Base-by-base conservation (phyloP, 2,888 invertebrate species). In the Stictocephala bisonia region DNA sequence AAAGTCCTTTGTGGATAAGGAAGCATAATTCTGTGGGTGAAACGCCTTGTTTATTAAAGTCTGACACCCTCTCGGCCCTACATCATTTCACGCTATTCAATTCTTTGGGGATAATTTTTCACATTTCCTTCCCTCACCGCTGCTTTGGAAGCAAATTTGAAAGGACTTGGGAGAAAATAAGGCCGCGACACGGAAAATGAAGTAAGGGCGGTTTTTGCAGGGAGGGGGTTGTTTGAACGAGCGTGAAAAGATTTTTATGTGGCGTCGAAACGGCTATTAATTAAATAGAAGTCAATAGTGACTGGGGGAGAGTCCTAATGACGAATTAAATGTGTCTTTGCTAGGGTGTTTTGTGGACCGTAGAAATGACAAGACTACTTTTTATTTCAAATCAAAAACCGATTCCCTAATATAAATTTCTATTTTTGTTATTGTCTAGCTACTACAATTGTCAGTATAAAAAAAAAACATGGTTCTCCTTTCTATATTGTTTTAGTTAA, bases 191-290 rank as follows among this genome's bases (percentile, higher is more conserved):
- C 29, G 31, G 68, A 68, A 68, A 68, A 51, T 29, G 51, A 68
- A 68, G 68, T 68, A 51, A 6, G 53, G 40, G 29, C 26, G n/a
- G n/a, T n/a, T n/a, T n/a, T n/a, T n/a, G n/a, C n/a, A n/a, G n/a
- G n/a, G n/a, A n/a, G n/a, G 67, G 50, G 29, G 13, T 15, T 24
- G 58, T 26, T 69, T 58, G 35, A 53, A 29, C 31, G 68, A 51
- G 35, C 31, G 51, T 31, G 68, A 51, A 69, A 51, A 69, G 69
- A 69, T 69, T 69, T 69, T 69, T 69, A 69, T 53, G 69, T 20
- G 53, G 69, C 69, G 69, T 40, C n/a, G 69, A 53, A 53, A 69
- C 20, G 53, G 69, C 40, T n/a, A 69, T 69, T 53, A 69, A 69
- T 69, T 69, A 69, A 53, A 51, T 29, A 40, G 15, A 22, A 53